phyloP scores from a whole-genome alignment of 2,797 vertebrate species.

The Emydoidea blandingii region DNA sequence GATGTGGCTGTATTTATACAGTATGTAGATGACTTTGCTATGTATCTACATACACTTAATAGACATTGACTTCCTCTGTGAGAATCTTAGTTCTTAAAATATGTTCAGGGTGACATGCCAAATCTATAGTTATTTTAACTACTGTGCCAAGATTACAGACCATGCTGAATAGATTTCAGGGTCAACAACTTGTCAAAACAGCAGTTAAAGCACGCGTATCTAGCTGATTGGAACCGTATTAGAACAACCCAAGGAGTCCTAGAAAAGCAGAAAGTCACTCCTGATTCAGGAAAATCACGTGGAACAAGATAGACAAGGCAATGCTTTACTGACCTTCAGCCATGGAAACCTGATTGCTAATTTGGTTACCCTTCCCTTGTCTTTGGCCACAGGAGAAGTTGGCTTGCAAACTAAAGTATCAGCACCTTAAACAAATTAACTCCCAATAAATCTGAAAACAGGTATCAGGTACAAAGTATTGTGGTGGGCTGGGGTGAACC shows the following conservation, averaged over 20 bases:
- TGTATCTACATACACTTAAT: constrained; percentile 4
- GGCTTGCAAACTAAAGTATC: neutral
- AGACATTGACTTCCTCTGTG: constrained; percentile 12
- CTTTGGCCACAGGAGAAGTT: neutral
- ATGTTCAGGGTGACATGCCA: neutral
- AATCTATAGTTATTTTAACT: neutral
- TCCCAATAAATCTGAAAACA: neutral
- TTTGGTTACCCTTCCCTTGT: neutral
- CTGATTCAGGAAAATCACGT: neutral
- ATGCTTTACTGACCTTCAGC: neutral
- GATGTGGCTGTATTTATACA: neutral
- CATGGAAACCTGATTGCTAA: neutral
- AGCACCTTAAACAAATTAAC: fast-evolving
- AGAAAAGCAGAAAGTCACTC: neutral
- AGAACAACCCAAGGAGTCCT: neutral
- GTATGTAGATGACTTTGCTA: neutral
- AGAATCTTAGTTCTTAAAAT: neutral
- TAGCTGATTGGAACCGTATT: neutral
- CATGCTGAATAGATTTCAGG: neutral
- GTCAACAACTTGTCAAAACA: constrained; percentile 21
- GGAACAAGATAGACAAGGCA: neutral
- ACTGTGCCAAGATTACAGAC: neutral
- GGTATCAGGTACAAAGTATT: fast-evolving
- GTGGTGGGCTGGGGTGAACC: neutral
- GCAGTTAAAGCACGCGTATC: neutral